A percentile compares a stretch with the other conserved stretches of the same genome.
phyloP scores from a whole-genome alignment of 2,888 invertebrate genomes.

The Creontiades dilutus region DNA sequence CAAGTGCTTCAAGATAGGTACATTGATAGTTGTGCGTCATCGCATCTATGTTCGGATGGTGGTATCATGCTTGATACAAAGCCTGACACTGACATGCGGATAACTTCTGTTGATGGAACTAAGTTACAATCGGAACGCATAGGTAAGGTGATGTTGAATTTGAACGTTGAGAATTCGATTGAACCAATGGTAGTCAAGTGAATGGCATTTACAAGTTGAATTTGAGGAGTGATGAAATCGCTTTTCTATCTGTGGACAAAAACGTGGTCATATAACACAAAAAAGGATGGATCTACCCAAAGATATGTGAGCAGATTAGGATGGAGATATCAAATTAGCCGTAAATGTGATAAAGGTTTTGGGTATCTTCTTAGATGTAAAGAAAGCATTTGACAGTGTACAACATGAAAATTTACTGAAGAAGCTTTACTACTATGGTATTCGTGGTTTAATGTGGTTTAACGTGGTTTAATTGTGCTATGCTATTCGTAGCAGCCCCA shows the following conservation, averaged over 20 bases:
- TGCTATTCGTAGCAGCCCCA: conserved; percentile 43
- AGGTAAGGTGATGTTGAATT: conserved; percentile 13
- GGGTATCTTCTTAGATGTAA: too few species aligned
- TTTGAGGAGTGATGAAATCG: background rate
- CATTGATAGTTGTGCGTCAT: conserved; percentile 44
- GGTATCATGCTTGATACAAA: conserved; percentile 15
- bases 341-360: too few species aligned
- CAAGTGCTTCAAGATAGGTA: background rate
- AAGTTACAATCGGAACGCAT: background rate
- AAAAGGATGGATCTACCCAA: conserved; percentile 5
- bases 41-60: conserved; percentile 20
- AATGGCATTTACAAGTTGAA: conserved; percentile 55
- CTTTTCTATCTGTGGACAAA: background rate
- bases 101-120: conserved; percentile 8
- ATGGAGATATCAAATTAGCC: background rate
- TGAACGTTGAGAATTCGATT: background rate
- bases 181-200: conserved; percentile 1
- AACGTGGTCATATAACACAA: conserved; percentile 31
- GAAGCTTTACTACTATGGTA: too few species aligned
- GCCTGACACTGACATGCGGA: conserved; percentile 4
- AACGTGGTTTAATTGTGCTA: too few species aligned
- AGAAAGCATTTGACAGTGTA: too few species aligned
- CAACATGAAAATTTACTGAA: too few species aligned
- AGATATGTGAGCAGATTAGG: background rate
- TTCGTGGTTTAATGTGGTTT: too few species aligned